Evolutionary conservation across 37 sponge, comb jelly and placozoan genomes (phyloP), one percentile per base, ranked within the genome.

Genomic region (Geodia barretti): DNA sequence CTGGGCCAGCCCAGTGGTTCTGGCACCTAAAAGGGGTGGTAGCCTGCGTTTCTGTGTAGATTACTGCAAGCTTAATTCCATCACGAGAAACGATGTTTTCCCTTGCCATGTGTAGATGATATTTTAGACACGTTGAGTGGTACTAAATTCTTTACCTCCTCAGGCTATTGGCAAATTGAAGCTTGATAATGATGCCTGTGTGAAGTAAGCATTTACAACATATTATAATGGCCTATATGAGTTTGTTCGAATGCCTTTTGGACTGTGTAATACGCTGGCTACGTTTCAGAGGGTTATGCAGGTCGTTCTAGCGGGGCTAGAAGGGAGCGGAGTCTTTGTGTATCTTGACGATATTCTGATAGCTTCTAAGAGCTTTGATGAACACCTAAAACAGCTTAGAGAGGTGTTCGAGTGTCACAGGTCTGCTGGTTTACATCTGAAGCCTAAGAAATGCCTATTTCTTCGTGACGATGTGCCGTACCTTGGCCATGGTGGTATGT

Each of bases 151-250:
- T 74, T 74, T 36, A 74, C 75, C 30, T 61, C 84, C 35, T 82
- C 73, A 29, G 91, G 91, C 28, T 91, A 91, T 62, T 85, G 91
- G 91, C 91, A 90, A 39, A 72, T 90, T 29, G 54, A 59, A n/a
- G 65, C 30, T 74, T 19, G 75, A 74, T 41, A 36, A 41, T 23
- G 75, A 74, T 30, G 33, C 75, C 19, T 17, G 39, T 28, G 29
- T 59, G 4, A 74, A 74, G 28, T 47, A 54, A 74, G 71, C 75
- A 23, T 74, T 74, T 41, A 39, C 38, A 11, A 74, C 75, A 9
- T 36, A 42, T 47, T n/a, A n/a, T n/a, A 23, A 36, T 9, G 75
- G 75, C 4, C 60, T 74, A 3, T 74, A 29, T 36, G 60, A 74
- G 59, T 74, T 74, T 43, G 60, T 47, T 14, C 54, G 54, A 7